Conservation (phyloP, 2,888 invertebrate genomes). For the Drosophila macrothrix region DNA sequence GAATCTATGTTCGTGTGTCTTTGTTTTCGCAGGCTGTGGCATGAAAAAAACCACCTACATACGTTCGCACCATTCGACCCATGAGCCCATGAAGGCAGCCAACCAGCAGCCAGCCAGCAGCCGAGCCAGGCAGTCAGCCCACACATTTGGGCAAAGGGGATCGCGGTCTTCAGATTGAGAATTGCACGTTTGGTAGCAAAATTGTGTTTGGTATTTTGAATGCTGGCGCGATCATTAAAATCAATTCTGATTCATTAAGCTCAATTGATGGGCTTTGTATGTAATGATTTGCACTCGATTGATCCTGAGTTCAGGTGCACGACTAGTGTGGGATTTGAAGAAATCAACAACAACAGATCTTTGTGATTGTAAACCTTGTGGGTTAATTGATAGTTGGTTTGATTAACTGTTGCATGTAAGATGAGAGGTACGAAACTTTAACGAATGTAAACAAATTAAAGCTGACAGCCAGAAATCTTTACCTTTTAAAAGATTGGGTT, state of each 20-base stretch:
- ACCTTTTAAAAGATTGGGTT: neutral
- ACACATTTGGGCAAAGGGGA: constrained; percentile 33
- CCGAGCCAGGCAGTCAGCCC: constrained; percentile 11
- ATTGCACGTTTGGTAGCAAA: constrained; percentile 53
- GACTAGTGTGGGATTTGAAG: constrained; percentile 25
- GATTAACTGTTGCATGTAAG: neutral
- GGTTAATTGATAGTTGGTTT: constrained; percentile 7
- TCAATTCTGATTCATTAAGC: constrained; percentile 60
- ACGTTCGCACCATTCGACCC: constrained; percentile 40
- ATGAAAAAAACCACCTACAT: constrained; percentile 47
- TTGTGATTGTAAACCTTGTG: constrained; percentile 11
- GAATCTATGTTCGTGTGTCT: constrained; percentile 30
- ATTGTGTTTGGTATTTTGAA: constrained; percentile 55
- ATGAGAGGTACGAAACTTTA: neutral
- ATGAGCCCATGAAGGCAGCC: constrained; percentile 38
- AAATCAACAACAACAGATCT: constrained; percentile 19
- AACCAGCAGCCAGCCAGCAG: constrained; percentile 11
- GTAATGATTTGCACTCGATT: constrained; percentile 23
- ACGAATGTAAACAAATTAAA: neutral
- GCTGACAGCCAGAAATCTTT: neutral
- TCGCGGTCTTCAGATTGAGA: constrained; percentile 8
- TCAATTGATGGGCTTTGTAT: constrained; percentile 36
- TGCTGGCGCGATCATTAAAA: constrained; percentile 52
- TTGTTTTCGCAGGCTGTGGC: constrained; percentile 14
- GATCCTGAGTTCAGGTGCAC: constrained; percentile 39